A percentile compares a stretch with the other conserved stretches of the same genome.
Evolutionary conservation across 1,140 invertebrate genomes (phyloP).

Genomic region (Magallana ariakensis): DNA sequence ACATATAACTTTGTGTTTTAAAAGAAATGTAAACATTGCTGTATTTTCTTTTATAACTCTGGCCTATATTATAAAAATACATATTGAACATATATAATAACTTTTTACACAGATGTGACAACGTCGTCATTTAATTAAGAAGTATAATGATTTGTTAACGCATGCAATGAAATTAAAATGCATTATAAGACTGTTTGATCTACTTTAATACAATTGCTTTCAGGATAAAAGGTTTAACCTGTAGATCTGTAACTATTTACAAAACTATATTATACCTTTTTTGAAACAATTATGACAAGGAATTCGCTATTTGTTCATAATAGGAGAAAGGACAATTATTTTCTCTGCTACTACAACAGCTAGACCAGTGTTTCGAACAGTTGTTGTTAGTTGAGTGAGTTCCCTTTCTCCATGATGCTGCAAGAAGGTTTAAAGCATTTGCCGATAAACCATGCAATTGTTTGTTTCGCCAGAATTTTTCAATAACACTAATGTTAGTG

Average conservation of each 20-base stretch:
- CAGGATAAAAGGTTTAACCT: too few species aligned
- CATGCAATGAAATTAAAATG: too few species aligned
- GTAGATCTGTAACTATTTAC: conserved; percentile 53
- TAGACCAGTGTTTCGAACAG: conserved; percentile 53
- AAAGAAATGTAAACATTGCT: too few species aligned
- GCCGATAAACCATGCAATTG: conserved; percentile 35
- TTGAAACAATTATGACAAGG: conserved; percentile 39
- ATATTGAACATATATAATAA: too few species aligned
- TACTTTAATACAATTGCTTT: conserved; percentile 41
- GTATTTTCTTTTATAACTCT: too few species aligned
- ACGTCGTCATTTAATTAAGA: too few species aligned
- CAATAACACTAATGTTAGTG: conserved; percentile 45
- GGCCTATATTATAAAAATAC: too few species aligned
- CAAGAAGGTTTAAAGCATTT: conserved; percentile 41
- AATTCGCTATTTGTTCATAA: conserved; percentile 46
- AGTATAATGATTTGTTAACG: too few species aligned
- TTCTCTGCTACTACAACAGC: conserved; percentile 51
- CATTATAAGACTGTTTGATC: conserved; percentile 25
- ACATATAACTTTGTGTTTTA: too few species aligned
- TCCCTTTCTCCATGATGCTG: too few species aligned
- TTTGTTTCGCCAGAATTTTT: conserved; percentile 38
- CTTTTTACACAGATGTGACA: too few species aligned
- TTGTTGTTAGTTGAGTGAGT: too few species aligned
- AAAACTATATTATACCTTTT: conserved; percentile 41
- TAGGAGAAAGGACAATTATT: conserved; percentile 51